Evolutionary conservation across 2,888 invertebrate species (phyloP).

Genomic region (Masnerella sp.): DNA sequence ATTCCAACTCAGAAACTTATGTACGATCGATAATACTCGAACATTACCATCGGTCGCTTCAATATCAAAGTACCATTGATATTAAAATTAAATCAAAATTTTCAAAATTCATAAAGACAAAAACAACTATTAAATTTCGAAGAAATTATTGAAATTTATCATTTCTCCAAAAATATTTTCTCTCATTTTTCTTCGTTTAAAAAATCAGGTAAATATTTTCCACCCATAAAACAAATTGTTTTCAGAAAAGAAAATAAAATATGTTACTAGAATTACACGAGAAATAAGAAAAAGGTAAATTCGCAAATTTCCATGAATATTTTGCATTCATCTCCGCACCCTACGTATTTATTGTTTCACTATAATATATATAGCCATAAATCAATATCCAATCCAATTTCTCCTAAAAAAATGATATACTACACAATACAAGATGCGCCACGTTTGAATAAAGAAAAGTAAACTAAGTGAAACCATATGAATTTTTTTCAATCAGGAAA

Average conservation of each 20-base stretch:
- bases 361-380: constrained; percentile 18
- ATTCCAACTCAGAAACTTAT: too few relatives aligned
- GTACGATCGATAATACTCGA: too few relatives aligned
- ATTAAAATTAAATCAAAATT: neutral
- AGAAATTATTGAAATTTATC: neutral
- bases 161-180: neutral
- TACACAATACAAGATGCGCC: constrained; percentile 10
- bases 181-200: too few relatives aligned
- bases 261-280: neutral
- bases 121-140: neutral
- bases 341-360: constrained; percentile 27
- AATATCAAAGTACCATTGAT: neutral
- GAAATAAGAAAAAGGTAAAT: constrained; percentile 14
- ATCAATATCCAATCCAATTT: constrained; percentile 35
- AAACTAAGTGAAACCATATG: constrained; percentile 4
- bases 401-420: constrained; percentile 9
- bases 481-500: neutral
- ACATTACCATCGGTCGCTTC: neutral
- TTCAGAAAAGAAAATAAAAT: neutral
- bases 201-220: neutral
- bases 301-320: constrained; percentile 17
- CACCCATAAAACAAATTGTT: neutral
- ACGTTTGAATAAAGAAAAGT: constrained; percentile 14
- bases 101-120: neutral
- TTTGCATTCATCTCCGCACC: constrained; percentile 13